Conservation (phyloP, 2,888 invertebrate species). For the Acanthosepion esculentum region DNA sequence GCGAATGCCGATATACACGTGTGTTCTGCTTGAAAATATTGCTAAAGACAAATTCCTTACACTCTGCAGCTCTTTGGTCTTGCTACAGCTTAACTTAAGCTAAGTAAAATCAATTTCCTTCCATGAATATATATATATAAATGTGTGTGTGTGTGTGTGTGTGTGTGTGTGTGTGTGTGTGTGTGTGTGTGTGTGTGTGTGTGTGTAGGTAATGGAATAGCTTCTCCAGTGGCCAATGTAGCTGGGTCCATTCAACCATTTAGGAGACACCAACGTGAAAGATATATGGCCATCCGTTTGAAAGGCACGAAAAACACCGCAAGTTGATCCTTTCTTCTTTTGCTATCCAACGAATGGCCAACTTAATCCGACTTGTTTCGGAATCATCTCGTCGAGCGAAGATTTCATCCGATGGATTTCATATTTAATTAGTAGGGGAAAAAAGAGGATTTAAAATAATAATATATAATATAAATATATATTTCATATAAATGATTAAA, state of each 20-base stretch:
- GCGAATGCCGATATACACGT: too few relatives aligned
- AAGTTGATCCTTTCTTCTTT: neutral
- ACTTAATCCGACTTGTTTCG: neutral
- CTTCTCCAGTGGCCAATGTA: neutral
- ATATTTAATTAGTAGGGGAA: neutral
- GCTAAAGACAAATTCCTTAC: too few relatives aligned
- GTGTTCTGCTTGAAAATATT: too few relatives aligned
- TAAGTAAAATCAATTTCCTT: too few relatives aligned
- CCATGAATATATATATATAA: too few relatives aligned
- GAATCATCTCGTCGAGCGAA: neutral
- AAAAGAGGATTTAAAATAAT: neutral
- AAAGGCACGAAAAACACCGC: neutral
- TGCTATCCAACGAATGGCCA: neutral
- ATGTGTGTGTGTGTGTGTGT: neutral
- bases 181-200: neutral
- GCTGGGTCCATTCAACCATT: neutral
- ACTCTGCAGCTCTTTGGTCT: too few relatives aligned
- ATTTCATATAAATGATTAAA: neutral
- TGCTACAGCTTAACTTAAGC: too few relatives aligned
- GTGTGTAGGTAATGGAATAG: too few relatives aligned
- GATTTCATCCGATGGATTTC: neutral
- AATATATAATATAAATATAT: neutral
- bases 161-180: neutral
- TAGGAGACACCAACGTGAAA: neutral
- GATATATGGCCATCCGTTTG: neutral